Conservation (phyloP, 1,140 invertebrate genomes). For the Ips nitidus region DNA sequence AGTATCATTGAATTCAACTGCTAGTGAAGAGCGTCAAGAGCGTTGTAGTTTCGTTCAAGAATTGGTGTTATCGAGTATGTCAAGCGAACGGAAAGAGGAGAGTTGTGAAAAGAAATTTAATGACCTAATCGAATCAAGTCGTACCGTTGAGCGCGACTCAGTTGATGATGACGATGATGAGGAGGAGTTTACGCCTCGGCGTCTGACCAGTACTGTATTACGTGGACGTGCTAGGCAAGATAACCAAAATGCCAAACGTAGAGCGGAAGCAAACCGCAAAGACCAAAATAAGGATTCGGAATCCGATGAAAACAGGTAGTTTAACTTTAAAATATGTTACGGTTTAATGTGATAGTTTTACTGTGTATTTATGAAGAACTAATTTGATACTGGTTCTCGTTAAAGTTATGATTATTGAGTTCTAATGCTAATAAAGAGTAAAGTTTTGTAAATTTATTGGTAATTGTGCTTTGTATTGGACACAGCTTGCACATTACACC, state of each 20-base stretch:
- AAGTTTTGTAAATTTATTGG: no score
- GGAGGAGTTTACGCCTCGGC: conserved; percentile 22
- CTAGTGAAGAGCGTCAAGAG: conserved; percentile 42
- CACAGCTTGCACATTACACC: no score
- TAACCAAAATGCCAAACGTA: conserved; percentile 45
- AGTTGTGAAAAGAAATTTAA: conserved; percentile 25
- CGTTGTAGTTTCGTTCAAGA: conserved; percentile 49
- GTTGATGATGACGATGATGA: conserved; percentile 20
- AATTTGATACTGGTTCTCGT: no score
- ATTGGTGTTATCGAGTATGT: conserved; percentile 43
- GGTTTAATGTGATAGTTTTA: no score
- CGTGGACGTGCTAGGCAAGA: conserved; percentile 46
- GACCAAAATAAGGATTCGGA: conserved; percentile 25
- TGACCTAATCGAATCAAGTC: conserved; percentile 35
- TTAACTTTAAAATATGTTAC: conserved; percentile 1
- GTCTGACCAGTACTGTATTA: conserved; percentile 34
- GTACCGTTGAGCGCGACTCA: conserved; percentile 21
- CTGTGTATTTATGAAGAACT: no score
- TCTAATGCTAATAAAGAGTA: no score
- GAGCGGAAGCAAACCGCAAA: conserved; percentile 45
- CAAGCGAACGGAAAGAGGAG: conserved; percentile 11
- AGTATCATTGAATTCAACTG: conserved; percentile 42
- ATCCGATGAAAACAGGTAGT: conserved; percentile 35
- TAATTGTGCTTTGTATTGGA: no score
- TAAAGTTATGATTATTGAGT: no score